These are phyloP conservation scores for Cossypha caffra DNA, from an alignment of 2,797 vertebrate species.

Conservation along the genomic window DNA sequence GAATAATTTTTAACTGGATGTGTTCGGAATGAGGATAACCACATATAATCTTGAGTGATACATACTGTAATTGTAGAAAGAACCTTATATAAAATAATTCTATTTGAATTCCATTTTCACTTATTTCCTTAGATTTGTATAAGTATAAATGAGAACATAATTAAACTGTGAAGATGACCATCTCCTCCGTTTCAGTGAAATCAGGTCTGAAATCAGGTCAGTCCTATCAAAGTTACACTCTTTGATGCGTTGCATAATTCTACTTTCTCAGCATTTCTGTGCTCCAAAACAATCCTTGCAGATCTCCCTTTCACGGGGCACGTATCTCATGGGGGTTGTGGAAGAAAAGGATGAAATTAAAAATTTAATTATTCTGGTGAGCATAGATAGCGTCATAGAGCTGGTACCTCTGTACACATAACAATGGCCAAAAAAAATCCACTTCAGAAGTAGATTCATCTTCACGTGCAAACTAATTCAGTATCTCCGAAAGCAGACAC, in stretches of 20 bases:
- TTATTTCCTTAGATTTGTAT: background rate
- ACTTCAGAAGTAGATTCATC: background rate
- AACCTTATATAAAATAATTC: background rate
- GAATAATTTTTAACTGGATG: background rate
- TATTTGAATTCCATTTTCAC: background rate
- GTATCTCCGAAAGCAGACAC: background rate
- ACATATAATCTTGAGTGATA: background rate
- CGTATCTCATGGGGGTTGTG: background rate
- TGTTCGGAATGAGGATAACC: background rate
- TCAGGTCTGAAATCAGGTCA: background rate
- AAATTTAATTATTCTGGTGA: background rate
- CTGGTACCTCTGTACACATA: background rate
- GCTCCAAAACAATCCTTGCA: background rate
- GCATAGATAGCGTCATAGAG: background rate
- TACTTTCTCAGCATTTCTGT: background rate
- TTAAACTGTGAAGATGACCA: background rate
- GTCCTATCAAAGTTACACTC: background rate
- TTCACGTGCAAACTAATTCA: background rate
- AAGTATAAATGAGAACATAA: background rate
- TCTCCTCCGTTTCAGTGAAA: background rate
- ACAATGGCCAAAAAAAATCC: background rate
- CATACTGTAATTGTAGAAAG: background rate
- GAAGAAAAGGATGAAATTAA: background rate
- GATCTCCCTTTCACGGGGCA: rapidly evolving
- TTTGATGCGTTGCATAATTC: background rate